These are phyloP conservation scores for Auanema sp. DNA, from an alignment of 2,888 invertebrate species.

Conservation along the genomic window DNA sequence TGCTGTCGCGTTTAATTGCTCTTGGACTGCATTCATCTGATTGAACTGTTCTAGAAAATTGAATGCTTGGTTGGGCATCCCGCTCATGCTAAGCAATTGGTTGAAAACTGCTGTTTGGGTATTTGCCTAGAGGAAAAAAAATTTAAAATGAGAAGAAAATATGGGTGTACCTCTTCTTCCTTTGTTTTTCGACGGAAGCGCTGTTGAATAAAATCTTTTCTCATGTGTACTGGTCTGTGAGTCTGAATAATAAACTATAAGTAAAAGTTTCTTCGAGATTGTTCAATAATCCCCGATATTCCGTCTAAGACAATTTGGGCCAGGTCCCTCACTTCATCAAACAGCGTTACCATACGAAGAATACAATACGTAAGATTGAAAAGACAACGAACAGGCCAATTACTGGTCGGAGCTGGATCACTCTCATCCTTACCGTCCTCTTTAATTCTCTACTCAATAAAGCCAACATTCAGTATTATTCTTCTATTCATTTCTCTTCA, in stretches of 20 bases:
- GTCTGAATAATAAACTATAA: conserved; percentile 46
- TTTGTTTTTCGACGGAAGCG: conserved; percentile 57
- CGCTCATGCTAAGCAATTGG: conserved; percentile 27
- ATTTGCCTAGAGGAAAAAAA: conserved; percentile 18
- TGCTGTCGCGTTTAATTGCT: conserved; percentile 33
- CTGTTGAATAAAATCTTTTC: conserved; percentile 63
- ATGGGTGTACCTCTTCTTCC: conserved; percentile 32
- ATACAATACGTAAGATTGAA: too few relatives aligned
- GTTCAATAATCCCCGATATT: too few relatives aligned
- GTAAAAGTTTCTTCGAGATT: too few relatives aligned
- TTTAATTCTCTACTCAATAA: too few relatives aligned
- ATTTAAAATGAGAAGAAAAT: not conserved
- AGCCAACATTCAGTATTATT: too few relatives aligned
- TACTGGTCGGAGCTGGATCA: too few relatives aligned
- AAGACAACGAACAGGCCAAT: too few relatives aligned
- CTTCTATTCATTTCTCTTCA: too few relatives aligned
- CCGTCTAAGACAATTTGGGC: too few relatives aligned
- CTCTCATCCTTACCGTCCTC: too few relatives aligned
- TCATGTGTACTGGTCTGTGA: conserved; percentile 62
- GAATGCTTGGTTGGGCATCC: conserved; percentile 25
- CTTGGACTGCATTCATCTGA: conserved; percentile 33
- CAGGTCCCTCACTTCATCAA: too few relatives aligned
- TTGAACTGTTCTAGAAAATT: conserved; percentile 42
- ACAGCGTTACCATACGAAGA: too few relatives aligned
- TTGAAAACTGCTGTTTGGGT: conserved; percentile 33